phyloP scores from a whole-genome alignment of 2,797 vertebrate genomes.

The Spinus olivaceus region DNA sequence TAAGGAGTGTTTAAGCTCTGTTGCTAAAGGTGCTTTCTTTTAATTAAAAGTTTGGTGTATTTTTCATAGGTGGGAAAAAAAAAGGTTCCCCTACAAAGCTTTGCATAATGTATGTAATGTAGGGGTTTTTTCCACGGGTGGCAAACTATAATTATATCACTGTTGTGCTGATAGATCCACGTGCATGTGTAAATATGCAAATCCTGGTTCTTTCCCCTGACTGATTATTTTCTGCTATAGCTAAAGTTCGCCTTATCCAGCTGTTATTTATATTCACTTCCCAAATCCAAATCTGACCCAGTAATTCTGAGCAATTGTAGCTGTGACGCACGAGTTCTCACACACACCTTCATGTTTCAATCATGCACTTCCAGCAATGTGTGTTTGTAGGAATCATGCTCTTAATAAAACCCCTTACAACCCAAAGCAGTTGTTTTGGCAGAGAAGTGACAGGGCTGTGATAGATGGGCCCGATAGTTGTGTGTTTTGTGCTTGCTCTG shows the following conservation, averaged over 20 bases:
- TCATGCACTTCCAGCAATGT: slow-evolving; percentile 38
- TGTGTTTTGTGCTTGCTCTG: slow-evolving; percentile 64
- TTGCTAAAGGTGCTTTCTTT: background rate
- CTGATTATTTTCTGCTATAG: slow-evolving; percentile 11
- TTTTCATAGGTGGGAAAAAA: background rate
- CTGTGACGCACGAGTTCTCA: slow-evolving; percentile 61
- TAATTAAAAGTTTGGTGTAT: background rate
- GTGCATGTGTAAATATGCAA: background rate
- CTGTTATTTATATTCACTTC: slow-evolving; percentile 69
- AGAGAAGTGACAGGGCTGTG: slow-evolving; percentile 48
- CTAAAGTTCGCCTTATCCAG: slow-evolving; percentile 55
- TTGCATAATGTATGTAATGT: background rate
- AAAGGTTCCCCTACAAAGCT: background rate
- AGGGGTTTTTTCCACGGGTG: rapidly evolving
- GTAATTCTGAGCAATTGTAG: slow-evolving; percentile 57
- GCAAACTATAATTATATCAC: background rate
- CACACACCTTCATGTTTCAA: slow-evolving; percentile 61
- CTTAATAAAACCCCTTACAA: slow-evolving; percentile 62
- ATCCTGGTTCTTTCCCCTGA: background rate
- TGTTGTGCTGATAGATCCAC: background rate
- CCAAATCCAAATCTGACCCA: slow-evolving; percentile 52
- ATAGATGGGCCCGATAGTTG: slow-evolving; percentile 69
- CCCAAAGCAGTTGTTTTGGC: slow-evolving; percentile 64
- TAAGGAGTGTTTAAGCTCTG: background rate
- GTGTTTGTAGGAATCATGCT: slow-evolving; percentile 56